Conservation (phyloP, 2,797 vertebrate species). For the Gallinago nigripennis region DNA sequence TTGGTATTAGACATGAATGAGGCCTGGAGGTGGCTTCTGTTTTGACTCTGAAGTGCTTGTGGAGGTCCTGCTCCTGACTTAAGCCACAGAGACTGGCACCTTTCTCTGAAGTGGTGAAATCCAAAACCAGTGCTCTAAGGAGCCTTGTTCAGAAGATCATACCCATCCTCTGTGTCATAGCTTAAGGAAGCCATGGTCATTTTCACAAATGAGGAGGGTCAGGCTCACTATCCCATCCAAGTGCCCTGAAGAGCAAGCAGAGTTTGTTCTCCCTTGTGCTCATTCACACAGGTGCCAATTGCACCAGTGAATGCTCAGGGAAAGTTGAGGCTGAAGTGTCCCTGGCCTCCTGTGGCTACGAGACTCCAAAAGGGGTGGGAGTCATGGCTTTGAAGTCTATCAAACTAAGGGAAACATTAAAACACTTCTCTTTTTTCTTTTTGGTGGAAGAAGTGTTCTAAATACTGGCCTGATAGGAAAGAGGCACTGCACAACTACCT, state of each 20-base stretch:
- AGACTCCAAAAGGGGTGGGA: background rate
- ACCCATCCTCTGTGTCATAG: background rate
- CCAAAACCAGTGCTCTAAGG: background rate
- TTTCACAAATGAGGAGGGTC: background rate
- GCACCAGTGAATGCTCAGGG: background rate
- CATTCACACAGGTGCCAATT: background rate
- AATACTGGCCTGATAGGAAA: background rate
- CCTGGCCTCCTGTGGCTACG: background rate
- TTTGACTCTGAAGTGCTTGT: background rate
- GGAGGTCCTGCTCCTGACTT: background rate
- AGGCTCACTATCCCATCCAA: background rate
- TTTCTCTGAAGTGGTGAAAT: background rate
- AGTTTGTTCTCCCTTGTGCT: background rate
- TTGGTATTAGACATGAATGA: background rate
- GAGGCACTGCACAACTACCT: background rate
- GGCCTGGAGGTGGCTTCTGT: background rate
- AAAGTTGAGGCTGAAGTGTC: background rate
- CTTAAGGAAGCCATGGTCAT: background rate
- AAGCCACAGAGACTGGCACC: background rate
- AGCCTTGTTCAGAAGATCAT: background rate
- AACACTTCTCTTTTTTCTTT: background rate
- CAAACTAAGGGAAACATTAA: background rate
- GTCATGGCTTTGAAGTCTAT: background rate
- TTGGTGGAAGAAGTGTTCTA: background rate
- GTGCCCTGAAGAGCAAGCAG: background rate